Conservation (phyloP, 2,797 vertebrate genomes). For the Fratercula arctica region DNA sequence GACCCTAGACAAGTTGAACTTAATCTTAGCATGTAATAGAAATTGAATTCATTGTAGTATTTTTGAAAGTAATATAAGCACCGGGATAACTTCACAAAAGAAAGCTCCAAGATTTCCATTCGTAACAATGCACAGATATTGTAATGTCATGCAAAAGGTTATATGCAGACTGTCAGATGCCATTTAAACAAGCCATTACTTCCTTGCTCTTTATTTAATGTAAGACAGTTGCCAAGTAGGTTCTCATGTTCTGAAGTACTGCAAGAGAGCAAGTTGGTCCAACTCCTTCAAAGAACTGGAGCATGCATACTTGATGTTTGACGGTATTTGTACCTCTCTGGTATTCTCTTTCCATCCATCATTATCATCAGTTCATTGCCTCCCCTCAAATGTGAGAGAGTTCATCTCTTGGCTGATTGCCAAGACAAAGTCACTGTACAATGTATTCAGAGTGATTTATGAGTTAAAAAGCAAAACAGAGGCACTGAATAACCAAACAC, state of each 20-base stretch:
- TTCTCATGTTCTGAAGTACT: not conserved
- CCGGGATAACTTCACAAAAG: not conserved
- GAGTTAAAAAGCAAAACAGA: slow-evolving; percentile 39
- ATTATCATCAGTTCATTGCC: slow-evolving; percentile 2
- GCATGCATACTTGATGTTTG: not conserved
- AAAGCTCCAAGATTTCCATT: not conserved
- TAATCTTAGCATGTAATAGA: not conserved
- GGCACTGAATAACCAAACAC: slow-evolving; percentile 35
- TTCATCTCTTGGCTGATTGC: slow-evolving; percentile 19
- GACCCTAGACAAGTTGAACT: not conserved
- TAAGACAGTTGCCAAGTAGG: not conserved
- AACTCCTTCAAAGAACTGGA: not conserved
- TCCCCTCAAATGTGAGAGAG: not conserved
- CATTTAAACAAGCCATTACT: not conserved
- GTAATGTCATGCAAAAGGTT: not conserved
- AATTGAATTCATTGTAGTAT: not conserved
- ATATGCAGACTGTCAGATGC: not conserved
- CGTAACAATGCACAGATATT: not conserved
- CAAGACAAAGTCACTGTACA: slow-evolving; percentile 35
- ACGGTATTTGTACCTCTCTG: not conserved
- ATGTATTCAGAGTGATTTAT: slow-evolving; percentile 34
- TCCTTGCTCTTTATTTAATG: not conserved
- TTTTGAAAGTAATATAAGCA: not conserved
- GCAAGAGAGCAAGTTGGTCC: not conserved
- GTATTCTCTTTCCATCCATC: not conserved